phyloP scores from a whole-genome alignment of 2,113 vertebrate genomes.

The Suricata suricatta region DNA sequence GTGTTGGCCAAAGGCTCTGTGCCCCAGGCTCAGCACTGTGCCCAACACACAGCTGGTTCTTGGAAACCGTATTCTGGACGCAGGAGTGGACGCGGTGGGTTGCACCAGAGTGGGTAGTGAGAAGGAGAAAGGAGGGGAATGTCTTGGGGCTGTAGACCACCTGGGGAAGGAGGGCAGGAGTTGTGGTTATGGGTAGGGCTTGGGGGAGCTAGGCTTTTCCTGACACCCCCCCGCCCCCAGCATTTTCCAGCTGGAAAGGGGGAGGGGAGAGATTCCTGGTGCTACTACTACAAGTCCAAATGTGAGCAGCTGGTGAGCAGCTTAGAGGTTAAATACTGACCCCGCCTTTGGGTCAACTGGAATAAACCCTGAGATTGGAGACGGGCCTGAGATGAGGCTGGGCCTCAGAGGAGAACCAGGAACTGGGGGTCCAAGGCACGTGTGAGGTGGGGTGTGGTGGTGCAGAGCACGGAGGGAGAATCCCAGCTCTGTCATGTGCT shows the following conservation, averaged over 20 bases:
- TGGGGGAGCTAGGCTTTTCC: neutral
- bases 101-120: neutral
- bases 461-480: neutral
- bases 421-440: neutral
- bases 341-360: neutral
- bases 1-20: neutral
- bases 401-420: neutral
- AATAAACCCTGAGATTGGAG: slow-evolving; percentile 20
- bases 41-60: neutral
- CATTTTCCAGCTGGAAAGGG: neutral
- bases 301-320: neutral
- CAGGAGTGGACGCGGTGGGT: neutral
- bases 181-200: neutral
- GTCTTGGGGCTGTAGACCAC: neutral
- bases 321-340: neutral
- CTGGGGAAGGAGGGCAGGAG: neutral
- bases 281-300: too few species aligned
- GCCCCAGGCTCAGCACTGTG: neutral
- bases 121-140: neutral
- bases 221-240: too few species aligned
- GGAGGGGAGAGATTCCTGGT: neutral
- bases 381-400: neutral
- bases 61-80: neutral
- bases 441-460: neutral
- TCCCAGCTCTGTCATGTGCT: neutral